A percentile compares a stretch with the other conserved stretches of the same genome.
phyloP scores from a whole-genome alignment of 2,797 vertebrate genomes.

The Tokudaia muenninki region DNA sequence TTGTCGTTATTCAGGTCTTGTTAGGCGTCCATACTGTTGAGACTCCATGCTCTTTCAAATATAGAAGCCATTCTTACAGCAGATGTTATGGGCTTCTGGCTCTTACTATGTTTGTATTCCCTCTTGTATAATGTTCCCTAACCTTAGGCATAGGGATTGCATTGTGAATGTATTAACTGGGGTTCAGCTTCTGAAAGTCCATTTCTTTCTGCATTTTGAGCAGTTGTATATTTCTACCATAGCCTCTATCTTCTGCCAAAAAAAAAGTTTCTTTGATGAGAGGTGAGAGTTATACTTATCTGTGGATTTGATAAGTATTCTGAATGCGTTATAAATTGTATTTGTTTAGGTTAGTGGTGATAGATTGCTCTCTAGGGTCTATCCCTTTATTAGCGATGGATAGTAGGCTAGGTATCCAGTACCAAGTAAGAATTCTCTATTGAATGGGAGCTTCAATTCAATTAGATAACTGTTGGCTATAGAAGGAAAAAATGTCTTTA shows the following conservation, averaged over 20 bases:
- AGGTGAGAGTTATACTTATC: not conserved
- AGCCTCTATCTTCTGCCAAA: not conserved
- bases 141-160: not conserved
- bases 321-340: not conserved
- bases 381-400: not conserved
- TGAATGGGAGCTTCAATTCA: not conserved
- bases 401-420: not conserved
- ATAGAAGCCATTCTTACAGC: not conserved
- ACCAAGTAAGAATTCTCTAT: too few species aligned
- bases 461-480: too few species aligned
- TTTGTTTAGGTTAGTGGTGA: not conserved
- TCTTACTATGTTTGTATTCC: not conserved
- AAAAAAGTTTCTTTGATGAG: not conserved
- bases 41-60: not conserved
- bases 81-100: not conserved
- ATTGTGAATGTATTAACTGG: too few species aligned
- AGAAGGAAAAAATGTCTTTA: not conserved
- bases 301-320: not conserved
- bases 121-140: rapidly evolving
- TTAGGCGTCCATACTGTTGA: too few species aligned
- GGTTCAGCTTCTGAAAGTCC: not conserved
- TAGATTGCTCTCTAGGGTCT: not conserved
- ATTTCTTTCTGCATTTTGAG: not conserved
- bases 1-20: not conserved
- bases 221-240: not conserved